phyloP scores from a whole-genome alignment of 2,113 vertebrate genomes.

The Taurulus bubalis region DNA sequence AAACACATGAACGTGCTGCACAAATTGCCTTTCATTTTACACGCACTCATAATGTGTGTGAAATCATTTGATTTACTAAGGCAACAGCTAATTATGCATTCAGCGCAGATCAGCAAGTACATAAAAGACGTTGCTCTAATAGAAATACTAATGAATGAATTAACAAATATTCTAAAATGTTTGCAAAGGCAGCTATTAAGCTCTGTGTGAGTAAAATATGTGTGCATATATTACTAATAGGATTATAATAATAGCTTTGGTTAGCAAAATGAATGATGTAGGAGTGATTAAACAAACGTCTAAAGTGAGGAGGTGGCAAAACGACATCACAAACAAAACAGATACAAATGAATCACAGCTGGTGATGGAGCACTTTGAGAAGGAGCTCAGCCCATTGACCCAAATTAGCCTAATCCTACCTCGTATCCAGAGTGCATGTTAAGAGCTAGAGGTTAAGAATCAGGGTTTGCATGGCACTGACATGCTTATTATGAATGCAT shows the following conservation, averaged over 20 bases:
- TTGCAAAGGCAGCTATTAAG: slow-evolving; percentile 27
- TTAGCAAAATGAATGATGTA: background rate
- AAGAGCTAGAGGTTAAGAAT: no score
- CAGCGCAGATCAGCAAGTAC: slow-evolving; percentile 16
- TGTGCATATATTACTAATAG: background rate
- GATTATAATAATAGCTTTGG: slow-evolving; percentile 5
- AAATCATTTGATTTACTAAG: slow-evolving; percentile 34
- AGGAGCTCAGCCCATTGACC: background rate
- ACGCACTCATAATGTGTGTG: slow-evolving; percentile 3
- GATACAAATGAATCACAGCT: background rate
- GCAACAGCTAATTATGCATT: slow-evolving; percentile 30
- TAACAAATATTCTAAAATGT: slow-evolving; percentile 16
- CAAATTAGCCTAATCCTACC: no score
- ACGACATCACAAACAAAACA: background rate
- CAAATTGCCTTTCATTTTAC: slow-evolving; percentile 27
- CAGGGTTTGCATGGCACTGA: background rate
- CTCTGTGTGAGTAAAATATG: background rate
- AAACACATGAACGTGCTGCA: background rate
- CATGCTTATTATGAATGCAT: background rate
- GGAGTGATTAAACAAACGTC: background rate
- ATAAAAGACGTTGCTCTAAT: slow-evolving; percentile 31
- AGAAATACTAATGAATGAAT: slow-evolving; percentile 31
- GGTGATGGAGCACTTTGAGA: background rate
- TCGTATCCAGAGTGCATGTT: background rate
- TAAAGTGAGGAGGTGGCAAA: background rate